Base-by-base conservation (phyloP, 2,113 vertebrate genomes). In the Scomber colias region DNA sequence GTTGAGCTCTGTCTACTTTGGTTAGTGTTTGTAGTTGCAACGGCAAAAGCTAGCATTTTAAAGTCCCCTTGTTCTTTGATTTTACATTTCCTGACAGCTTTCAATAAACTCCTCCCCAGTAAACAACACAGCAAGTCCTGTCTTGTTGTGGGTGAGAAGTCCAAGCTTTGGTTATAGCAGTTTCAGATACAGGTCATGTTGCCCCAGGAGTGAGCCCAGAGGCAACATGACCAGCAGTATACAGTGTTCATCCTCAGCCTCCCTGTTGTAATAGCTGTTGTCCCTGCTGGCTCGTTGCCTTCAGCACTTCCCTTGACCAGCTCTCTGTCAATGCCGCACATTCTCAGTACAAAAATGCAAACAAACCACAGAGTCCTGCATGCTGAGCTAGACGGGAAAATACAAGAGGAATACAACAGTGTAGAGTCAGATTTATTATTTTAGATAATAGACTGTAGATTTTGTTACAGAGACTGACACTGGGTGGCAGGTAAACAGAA, bases 171-270 rank as follows among this genome's bases (percentile, higher is more conserved):
- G 59, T 77, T 83, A 5, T 27, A 66, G 81, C 66, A 86, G 77
- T 69, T 82, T 90, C 80, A 69, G 76, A 88, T 91, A 79, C 87
- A 90, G 93, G 93, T 94, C 92, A 77, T 31, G 60, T 17, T 93
- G 93, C 91, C 92, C 92, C 75, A 16, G 82, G 73, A 83, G 75
- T 79, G 50, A 69, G 85, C 79, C 82, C 85, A 71, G 75, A 87
- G 90, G 81, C 90, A 88, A 78, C 86, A 65, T 85, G 89, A 90
- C 89, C 84, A 81, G 84, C 79, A 75, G 78, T 70, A 50, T 81
- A 71, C 74, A 77, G 82, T 67, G 85, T 83, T 90, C 89, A 78
- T 89, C 82, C 84, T 90, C 81, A 84, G 79, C 90, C 92, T 93
- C 91, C 88, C 89, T 85, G 75, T 75, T 86, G 87, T 81, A 87